Base-by-base conservation (phyloP, 2,113 vertebrate genomes). In the Oostethus manadensis region DNA sequence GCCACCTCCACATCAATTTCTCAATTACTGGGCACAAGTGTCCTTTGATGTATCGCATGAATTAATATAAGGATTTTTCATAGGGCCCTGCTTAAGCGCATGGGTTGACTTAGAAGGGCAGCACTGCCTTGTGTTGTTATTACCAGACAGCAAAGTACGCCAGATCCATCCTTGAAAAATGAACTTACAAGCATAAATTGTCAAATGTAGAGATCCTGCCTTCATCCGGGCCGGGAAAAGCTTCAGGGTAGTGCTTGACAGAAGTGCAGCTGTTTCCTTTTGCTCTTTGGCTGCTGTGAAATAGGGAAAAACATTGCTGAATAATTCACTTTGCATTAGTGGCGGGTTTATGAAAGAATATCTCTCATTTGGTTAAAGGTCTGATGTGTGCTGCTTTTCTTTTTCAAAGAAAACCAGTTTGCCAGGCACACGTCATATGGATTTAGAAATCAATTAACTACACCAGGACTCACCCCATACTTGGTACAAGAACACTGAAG, bases 181-280 rank as follows among this genome's bases (percentile, higher is more conserved):
- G 47, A 74, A 72, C 65, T 73, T 79, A 26, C 23, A 26, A 76
- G 64, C 65, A 22, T 48, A 8, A 55, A 58, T 72, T 68, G 79
- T 80, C 76, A 68, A 68, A 67, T 49, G 38, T 58, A 67, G 55
- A 40, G 35, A 44, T 56, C 38, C 54, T 22, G 59, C 71, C 65
- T 62, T 69, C 54, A 59, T 74, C 71, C 38, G 64, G n/a, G 53
- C 17, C 72, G 70, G 86, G 80, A 83, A 85, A 77, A 62, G 73
- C 79, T 68, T 54, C 60, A 51, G 64, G 72, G 66, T 61, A 64
- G 66, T 44, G 65, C 68, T 79, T 68, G 45, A 51, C 60, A 78
- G 70, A 77, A 71, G 55, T 55, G 59, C 82, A 89, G 88, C 81
- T 88, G 88, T 86, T 88, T 89, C 87, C 88, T 87, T 26, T 58